Percentiles rank a stretch among this genome's conserved stretches.
Evolutionary conservation across 2,113 vertebrate species (phyloP).

Genomic region (Cyphomyrus plagiostoma): DNA sequence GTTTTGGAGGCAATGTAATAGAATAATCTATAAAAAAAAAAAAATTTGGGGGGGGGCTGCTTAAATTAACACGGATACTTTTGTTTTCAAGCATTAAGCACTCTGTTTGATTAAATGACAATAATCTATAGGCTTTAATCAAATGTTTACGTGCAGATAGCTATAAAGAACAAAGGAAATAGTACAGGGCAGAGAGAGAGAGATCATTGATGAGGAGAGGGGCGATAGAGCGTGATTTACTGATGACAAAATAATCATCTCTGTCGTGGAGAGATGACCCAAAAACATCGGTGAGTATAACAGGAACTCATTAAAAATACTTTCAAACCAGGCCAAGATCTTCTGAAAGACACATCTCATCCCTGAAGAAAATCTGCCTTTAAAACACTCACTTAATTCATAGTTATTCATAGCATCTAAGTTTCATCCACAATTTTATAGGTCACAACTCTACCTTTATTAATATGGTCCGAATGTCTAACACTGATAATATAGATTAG

Average conservation of each 20-base stretch:
- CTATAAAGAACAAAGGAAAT: not conserved
- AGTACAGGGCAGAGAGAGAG: not conserved
- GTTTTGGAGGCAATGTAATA: not conserved
- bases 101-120: not conserved
- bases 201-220: not conserved
- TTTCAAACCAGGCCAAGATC: constrained; percentile 18
- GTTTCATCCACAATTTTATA: constrained; percentile 8
- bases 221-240: too few relatives aligned
- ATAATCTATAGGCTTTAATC: not conserved
- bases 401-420: constrained; percentile 8
- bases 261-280: not conserved
- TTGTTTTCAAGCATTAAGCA: not conserved
- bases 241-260: not conserved
- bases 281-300: constrained; percentile 15
- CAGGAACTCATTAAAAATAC: constrained; percentile 10
- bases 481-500: constrained; percentile 5
- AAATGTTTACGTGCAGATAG: not conserved
- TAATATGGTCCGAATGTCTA: constrained; percentile 12
- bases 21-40: not conserved
- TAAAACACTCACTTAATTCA: not conserved
- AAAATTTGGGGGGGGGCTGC: not conserved
- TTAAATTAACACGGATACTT: not conserved
- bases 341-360: constrained; percentile 1
- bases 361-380: not conserved
- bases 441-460: not conserved